These are phyloP conservation scores for Rhinichthys klamathensis DNA, from an alignment of 2,113 vertebrate genomes.

Conservation along the genomic window DNA sequence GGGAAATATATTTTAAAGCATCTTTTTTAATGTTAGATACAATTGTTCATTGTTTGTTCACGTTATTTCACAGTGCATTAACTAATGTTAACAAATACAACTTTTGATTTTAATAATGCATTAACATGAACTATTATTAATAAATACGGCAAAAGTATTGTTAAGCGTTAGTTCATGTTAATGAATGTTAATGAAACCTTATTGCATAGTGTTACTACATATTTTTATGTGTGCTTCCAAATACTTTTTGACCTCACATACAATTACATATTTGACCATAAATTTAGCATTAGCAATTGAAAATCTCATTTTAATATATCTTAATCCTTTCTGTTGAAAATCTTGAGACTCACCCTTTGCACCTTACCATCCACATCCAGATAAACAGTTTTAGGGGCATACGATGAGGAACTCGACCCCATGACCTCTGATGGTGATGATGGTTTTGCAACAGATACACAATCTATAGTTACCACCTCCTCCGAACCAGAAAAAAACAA, in stretches of 20 bases:
- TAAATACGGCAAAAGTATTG: too few species aligned
- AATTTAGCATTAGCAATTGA: neutral
- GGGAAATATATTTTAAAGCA: too few species aligned
- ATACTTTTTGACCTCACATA: neutral
- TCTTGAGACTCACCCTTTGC: conserved; percentile 57
- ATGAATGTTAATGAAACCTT: too few species aligned
- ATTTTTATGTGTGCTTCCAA: neutral
- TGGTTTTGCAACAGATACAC: neutral
- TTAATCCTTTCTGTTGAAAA: neutral
- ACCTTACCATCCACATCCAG: conserved; percentile 62
- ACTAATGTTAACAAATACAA: too few species aligned
- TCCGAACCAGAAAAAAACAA: neutral
- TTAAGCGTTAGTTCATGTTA: too few species aligned
- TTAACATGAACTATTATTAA: too few species aligned
- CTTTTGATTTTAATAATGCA: too few species aligned
- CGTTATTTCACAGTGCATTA: too few species aligned
- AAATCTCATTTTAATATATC: neutral
- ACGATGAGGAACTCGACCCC: conserved; percentile 65
- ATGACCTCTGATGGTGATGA: conserved; percentile 39
- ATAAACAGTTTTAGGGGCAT: conserved; percentile 62
- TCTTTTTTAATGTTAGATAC: too few species aligned
- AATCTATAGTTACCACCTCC: neutral
- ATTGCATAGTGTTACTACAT: too few species aligned
- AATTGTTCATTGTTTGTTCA: too few species aligned
- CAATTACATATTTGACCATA: neutral